Evolutionary conservation across 1,140 invertebrate genomes (phyloP).

Genomic region (Zaprionus gabonicus): DNA sequence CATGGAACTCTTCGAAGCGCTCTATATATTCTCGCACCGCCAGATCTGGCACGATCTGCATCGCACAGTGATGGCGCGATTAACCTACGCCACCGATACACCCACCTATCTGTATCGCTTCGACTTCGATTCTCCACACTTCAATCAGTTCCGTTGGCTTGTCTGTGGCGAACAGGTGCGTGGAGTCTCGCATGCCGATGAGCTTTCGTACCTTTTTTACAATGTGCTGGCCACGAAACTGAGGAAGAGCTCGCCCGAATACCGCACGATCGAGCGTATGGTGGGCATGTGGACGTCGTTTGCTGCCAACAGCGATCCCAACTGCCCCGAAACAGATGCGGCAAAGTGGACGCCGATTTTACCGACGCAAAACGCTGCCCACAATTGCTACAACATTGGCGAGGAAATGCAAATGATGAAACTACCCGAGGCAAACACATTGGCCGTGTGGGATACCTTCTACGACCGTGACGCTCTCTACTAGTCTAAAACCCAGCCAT

Average conservation of each 20-base stretch:
- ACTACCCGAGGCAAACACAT: conserved; percentile 75
- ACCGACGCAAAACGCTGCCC: conserved; percentile 9
- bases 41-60: conserved; percentile 84
- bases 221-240: conserved; percentile 50
- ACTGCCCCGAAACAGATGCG: conserved; percentile 46
- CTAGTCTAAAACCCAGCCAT: conserved; percentile 2
- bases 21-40: conserved; percentile 76
- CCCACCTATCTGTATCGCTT: conserved; percentile 84
- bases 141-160: conserved; percentile 77
- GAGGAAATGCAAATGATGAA: conserved; percentile 67
- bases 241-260: conserved; percentile 55
- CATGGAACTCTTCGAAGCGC: conserved; percentile 57
- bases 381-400: conserved; percentile 82
- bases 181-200: conserved; percentile 87
- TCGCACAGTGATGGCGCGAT: conserved; percentile 65
- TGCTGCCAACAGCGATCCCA: conserved; percentile 78
- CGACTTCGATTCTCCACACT: conserved; percentile 75
- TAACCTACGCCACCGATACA: conserved; percentile 54
- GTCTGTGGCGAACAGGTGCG: conserved; percentile 60
- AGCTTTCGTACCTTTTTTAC: conserved; percentile 88
- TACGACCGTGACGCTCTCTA: conserved; percentile 52
- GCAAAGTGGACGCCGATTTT: conserved; percentile 52
- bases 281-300: conserved; percentile 84
- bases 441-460: conserved; percentile 84
- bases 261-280: conserved; percentile 78